phyloP scores from a whole-genome alignment of 2,797 vertebrate genomes.

The Diglossa cyanea region DNA sequence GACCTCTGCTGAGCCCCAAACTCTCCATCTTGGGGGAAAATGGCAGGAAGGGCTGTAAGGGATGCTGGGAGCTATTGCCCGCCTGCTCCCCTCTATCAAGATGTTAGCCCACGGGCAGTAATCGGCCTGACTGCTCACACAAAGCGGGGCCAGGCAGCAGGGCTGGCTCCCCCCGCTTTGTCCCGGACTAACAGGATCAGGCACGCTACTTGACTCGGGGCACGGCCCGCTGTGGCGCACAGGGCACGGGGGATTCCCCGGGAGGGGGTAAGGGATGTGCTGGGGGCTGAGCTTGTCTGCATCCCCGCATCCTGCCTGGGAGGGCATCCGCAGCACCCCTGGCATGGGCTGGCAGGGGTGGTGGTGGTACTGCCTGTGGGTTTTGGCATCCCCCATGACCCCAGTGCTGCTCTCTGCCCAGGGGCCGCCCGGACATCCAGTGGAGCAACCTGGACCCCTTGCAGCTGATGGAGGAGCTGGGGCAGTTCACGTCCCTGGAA shows the following conservation, averaged over 20 bases:
- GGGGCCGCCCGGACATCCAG: constrained; percentile 93
- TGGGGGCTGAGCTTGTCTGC: neutral
- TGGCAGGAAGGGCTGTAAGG: neutral
- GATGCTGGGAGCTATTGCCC: neutral
- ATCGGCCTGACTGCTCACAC: constrained; percentile 87
- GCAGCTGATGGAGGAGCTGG: constrained; percentile 92
- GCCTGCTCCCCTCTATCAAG: constrained; percentile 82
- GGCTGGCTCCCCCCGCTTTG: constrained; percentile 79
- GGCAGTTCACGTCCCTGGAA: constrained; percentile 92
- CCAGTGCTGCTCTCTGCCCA: constrained; percentile 36
- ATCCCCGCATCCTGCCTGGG: accelerated
- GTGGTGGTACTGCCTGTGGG: neutral
- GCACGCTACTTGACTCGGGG: constrained; percentile 88
- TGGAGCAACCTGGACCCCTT: constrained; percentile 98
- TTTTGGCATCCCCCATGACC: neutral
- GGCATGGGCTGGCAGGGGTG: neutral
- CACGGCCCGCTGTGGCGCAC: constrained; percentile 45
- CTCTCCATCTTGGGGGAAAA: neutral
- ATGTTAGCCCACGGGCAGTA: constrained; percentile 85
- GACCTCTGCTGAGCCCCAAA: neutral
- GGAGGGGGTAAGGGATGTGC: neutral
- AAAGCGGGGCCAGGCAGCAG: constrained; percentile 74
- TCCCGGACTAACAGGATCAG: constrained; percentile 92
- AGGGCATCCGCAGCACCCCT: accelerated
- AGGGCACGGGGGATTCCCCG: neutral